Conservation (phyloP, 1,140 invertebrate genomes). For the Trichonephila clavipes region DNA sequence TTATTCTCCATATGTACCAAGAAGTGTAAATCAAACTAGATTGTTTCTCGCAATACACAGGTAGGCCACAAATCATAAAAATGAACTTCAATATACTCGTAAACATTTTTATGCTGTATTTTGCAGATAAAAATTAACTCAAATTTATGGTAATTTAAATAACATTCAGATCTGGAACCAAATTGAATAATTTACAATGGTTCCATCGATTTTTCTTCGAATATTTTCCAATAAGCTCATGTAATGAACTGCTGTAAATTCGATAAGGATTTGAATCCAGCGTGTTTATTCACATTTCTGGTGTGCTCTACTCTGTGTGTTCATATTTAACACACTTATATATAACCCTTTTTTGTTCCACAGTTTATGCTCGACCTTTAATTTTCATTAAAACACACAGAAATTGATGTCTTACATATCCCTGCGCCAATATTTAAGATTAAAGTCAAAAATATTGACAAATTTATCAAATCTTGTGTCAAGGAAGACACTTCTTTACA, state of each 20-base stretch:
- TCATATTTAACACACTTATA: not conserved
- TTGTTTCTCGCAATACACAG: conserved; percentile 2
- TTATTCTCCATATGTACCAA: conserved; percentile 47
- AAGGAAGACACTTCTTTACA: not conserved
- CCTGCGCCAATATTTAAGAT: not conserved
- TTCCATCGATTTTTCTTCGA: not conserved
- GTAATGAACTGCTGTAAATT: no score
- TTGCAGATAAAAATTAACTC: no score
- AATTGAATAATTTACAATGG: not conserved
- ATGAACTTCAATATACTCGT: not conserved
- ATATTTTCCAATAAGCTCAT: not conserved
- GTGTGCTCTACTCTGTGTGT: not conserved
- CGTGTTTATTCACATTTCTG: not conserved
- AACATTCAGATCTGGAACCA: not conserved
- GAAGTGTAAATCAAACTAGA: not conserved
- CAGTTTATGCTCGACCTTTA: not conserved
- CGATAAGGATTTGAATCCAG: no score
- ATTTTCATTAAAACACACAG: not conserved
- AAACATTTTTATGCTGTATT: not conserved
- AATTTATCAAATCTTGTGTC: not conserved
- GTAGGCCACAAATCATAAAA: conserved; percentile 39
- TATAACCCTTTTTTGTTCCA: no score
- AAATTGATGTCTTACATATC: not conserved
- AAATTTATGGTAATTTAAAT: not conserved
- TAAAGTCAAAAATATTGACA: not conserved